Evolutionary conservation across 2,797 vertebrate species (phyloP).

Genomic region (Darevskia nairensis): DNA sequence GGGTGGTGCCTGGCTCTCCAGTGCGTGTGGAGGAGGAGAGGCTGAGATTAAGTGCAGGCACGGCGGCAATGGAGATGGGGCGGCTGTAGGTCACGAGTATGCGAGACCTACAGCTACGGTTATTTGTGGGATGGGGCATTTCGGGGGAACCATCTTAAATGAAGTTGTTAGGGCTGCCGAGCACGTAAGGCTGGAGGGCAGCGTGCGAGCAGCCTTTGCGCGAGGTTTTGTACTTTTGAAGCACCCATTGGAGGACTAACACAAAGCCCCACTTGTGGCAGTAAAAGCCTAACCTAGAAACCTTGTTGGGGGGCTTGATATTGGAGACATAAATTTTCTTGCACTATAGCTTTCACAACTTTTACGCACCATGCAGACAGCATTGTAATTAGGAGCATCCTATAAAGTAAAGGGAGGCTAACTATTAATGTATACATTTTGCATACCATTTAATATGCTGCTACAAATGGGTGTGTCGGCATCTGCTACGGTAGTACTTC

Average conservation of each 20-base stretch:
- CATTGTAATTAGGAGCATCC: background rate
- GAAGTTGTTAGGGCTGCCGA: background rate
- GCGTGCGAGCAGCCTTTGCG: background rate
- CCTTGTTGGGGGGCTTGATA: no score
- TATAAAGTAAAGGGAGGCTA: background rate
- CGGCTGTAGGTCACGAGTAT: background rate
- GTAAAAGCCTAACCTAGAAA: background rate
- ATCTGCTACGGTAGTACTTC: background rate
- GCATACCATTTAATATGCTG: background rate
- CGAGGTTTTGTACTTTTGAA: background rate
- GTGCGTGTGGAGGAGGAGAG: background rate
- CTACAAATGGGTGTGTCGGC: background rate
- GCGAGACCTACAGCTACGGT: no score
- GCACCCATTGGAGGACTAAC: background rate
- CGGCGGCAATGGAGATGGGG: background rate
- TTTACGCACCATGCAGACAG: background rate
- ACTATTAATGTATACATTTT: background rate
- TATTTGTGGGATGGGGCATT: no score
- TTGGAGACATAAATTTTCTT: background rate
- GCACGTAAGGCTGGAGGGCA: background rate
- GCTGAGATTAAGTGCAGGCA: background rate
- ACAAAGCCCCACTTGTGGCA: background rate
- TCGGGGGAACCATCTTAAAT: background rate
- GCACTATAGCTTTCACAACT: background rate
- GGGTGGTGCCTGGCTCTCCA: background rate